Percentiles rank a stretch among this genome's conserved stretches.
phyloP scores from a whole-genome alignment of 1,140 invertebrate genomes.

The Drosophila grimshawi region DNA sequence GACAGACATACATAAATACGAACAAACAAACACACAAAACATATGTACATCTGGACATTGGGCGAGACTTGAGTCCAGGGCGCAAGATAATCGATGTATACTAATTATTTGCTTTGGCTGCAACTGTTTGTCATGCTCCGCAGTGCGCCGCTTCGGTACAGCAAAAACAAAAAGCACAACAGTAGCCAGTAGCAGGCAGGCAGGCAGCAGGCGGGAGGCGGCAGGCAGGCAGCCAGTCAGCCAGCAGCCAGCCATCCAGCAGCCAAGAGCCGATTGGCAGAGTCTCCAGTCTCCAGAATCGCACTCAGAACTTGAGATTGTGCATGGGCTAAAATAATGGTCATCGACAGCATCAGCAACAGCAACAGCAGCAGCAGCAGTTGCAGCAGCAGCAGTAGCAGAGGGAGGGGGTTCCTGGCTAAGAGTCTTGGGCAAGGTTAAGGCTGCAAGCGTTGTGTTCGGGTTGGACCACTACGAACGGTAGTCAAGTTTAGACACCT shows the following conservation, averaged over 20 bases:
- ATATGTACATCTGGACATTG: constrained; percentile 2
- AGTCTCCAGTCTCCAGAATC: constrained; percentile 1
- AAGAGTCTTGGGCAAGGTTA: constrained; percentile 76
- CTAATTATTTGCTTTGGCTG: constrained; percentile 82
- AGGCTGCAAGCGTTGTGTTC: constrained; percentile 39
- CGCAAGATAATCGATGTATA: constrained; percentile 83
- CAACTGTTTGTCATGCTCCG: constrained; percentile 81
- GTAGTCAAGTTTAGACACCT: constrained; percentile 82
- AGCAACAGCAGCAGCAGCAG: constrained; percentile 12
- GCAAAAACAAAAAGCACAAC: constrained; percentile 78
- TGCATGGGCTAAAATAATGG: constrained; percentile 69
- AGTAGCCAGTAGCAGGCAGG: constrained; percentile 41
- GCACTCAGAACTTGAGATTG: constrained; percentile 31
- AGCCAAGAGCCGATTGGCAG: background rate
- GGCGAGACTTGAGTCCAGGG: constrained; percentile 38
- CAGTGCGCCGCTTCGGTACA: constrained; percentile 54
- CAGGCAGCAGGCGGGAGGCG: constrained; percentile 10
- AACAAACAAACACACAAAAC: constrained; percentile 10
- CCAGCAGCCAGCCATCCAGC: background rate
- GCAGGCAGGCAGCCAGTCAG: background rate
- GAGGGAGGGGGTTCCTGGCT: constrained; percentile 6
- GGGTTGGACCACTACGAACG: constrained; percentile 41
- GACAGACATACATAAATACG: background rate
- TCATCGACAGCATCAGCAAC: constrained; percentile 65
- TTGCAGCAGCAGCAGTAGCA: constrained; percentile 7